These are phyloP conservation scores for Laothoe populi DNA, from an alignment of 2,888 invertebrate genomes.

Conservation along the genomic window DNA sequence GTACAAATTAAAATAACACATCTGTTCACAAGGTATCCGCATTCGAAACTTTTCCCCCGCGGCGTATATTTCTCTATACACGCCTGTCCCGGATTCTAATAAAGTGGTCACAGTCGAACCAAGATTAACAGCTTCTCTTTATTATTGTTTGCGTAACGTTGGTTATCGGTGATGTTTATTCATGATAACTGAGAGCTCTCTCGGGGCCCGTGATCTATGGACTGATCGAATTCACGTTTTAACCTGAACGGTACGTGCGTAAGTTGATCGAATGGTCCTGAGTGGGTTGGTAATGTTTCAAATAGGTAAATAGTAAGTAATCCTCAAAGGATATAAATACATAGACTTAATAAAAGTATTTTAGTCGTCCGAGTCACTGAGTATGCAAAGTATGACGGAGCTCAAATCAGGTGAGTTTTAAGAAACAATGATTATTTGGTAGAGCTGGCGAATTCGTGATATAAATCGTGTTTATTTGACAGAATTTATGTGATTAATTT, in stretches of 20 bases:
- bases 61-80: slow-evolving; percentile 80
- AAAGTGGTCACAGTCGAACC: slow-evolving; percentile 82
- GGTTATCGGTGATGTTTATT: slow-evolving; percentile 45
- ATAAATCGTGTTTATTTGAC: too few species aligned
- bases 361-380: too few species aligned
- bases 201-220: slow-evolving; percentile 14
- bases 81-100: slow-evolving; percentile 75
- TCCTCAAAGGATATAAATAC: too few species aligned
- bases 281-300: not conserved
- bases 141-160: slow-evolving; percentile 70
- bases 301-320: too few species aligned
- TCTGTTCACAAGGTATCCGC: slow-evolving; percentile 46
- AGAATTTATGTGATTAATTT: too few species aligned
- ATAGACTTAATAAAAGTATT: too few species aligned
- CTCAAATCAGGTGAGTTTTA: too few species aligned
- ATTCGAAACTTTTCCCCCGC: slow-evolving; percentile 68
- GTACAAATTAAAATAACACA: slow-evolving; percentile 31
- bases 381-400: too few species aligned
- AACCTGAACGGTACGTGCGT: not conserved
- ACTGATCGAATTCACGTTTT: slow-evolving; percentile 17
- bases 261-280: not conserved
- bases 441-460: too few species aligned
- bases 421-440: too few species aligned
- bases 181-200: slow-evolving; percentile 27
- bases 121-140: slow-evolving; percentile 80